Percentiles rank a stretch among this genome's conserved stretches.
phyloP scores from a whole-genome alignment of 2,797 vertebrate species.

The Bradypodion ventrale region DNA sequence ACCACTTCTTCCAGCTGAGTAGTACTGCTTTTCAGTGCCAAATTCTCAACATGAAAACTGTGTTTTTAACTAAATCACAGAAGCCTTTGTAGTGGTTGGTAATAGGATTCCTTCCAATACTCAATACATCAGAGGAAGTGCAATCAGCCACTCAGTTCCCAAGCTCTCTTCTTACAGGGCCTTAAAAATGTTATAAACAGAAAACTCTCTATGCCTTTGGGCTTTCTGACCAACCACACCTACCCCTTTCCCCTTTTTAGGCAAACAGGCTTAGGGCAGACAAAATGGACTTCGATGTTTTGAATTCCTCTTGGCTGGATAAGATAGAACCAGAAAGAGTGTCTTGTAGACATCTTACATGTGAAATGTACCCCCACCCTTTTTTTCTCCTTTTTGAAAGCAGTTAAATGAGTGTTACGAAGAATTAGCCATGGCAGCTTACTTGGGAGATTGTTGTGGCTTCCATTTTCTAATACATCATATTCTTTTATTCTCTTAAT shows the following conservation, averaged over 20 bases:
- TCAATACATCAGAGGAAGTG: constrained; percentile 68
- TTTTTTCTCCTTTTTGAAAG: constrained; percentile 47
- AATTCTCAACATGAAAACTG: constrained; percentile 73
- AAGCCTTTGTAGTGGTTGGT: constrained; percentile 72
- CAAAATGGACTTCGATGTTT: constrained; percentile 69
- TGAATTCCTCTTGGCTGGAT: constrained; percentile 66
- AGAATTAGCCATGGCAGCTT: constrained; percentile 67
- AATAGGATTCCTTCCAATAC: constrained; percentile 67
- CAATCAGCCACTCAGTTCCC: constrained; percentile 75
- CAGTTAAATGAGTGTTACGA: constrained; percentile 52
- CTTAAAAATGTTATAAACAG: constrained; percentile 73
- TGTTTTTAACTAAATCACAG: constrained; percentile 70
- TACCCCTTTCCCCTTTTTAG: constrained; percentile 55
- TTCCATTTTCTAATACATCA: constrained; percentile 70
- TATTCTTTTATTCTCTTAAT: constrained; percentile 67
- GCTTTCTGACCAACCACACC: constrained; percentile 45
- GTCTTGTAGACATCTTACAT: constrained; percentile 56
- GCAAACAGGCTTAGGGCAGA: constrained; percentile 69
- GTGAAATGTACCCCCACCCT: constrained; percentile 13
- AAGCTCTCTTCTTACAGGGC: constrained; percentile 79
- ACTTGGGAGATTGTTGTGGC: constrained; percentile 61
- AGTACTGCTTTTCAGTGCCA: constrained; percentile 69
- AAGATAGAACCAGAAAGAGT: constrained; percentile 57
- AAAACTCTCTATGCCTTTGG: constrained; percentile 68
- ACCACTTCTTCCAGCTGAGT: constrained; percentile 70